A percentile compares a stretch with the other conserved stretches of the same genome.
Conservation (phyloP, 2,888 invertebrate species). For the Cotesia congregata region DNA sequence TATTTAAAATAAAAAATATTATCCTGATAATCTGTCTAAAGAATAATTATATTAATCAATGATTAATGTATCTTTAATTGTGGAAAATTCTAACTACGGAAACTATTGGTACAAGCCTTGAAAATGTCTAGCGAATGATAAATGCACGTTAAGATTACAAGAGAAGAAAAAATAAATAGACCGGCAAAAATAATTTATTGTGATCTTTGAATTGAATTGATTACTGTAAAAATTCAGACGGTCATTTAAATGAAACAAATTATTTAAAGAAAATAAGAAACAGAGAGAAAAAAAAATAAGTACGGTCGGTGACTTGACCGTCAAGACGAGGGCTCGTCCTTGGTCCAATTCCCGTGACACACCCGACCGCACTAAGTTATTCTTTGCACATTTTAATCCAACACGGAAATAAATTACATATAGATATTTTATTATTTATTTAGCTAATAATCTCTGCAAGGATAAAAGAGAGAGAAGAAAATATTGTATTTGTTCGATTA, state of each 20-base stretch:
- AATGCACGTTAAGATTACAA: constrained; percentile 9
- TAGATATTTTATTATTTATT: constrained; percentile 3
- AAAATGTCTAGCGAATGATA: constrained; percentile 14
- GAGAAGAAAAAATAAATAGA: constrained; percentile 8
- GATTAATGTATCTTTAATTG: constrained; percentile 6
- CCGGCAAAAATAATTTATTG: constrained; percentile 1
- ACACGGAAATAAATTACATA: constrained; percentile 37
- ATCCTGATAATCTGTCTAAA: background rate
- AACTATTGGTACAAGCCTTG: constrained; percentile 34
- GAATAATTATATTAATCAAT: background rate
- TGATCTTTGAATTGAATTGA: background rate
- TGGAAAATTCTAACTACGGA: constrained; percentile 38
- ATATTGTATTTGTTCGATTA: background rate
- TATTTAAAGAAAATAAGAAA: background rate
- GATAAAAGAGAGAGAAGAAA: constrained; percentile 28
- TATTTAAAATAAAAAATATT: background rate
- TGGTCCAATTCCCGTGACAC: constrained; percentile 47
- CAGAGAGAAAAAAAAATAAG: background rate
- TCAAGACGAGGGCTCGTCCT: constrained; percentile 39
- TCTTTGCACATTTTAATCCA: constrained; percentile 37
- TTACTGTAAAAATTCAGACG: background rate
- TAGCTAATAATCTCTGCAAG: background rate
- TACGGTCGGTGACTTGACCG: constrained; percentile 40
- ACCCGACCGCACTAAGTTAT: constrained; percentile 38
- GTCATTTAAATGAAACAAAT: constrained; percentile 28